phyloP scores from a whole-genome alignment of 2,797 vertebrate species.

The Sternarchorhynchus goeldii region DNA sequence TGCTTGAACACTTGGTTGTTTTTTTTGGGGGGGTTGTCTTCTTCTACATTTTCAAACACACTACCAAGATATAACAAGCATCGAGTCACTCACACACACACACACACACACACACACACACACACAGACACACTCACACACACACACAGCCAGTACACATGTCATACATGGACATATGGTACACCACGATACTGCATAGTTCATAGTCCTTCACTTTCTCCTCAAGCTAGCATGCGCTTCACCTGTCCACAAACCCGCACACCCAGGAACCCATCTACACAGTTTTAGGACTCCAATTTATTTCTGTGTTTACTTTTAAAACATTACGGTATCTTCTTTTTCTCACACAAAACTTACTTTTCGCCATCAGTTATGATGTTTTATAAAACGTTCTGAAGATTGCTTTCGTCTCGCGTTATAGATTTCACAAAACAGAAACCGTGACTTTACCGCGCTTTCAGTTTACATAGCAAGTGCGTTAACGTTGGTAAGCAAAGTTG shows the following conservation, averaged over 20 bases:
- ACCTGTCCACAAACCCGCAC: neutral
- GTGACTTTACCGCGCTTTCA: too few relatives aligned
- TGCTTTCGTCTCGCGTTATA: too few relatives aligned
- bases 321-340: neutral
- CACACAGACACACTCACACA: conserved; percentile 34
- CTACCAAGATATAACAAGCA: conserved; percentile 35
- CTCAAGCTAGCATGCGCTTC: neutral
- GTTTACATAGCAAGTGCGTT: too few relatives aligned
- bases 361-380: neutral
- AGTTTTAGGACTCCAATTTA: too few relatives aligned
- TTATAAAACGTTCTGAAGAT: neutral
- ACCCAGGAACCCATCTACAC: too few relatives aligned
- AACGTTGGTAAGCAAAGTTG: too few relatives aligned
- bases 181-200: neutral
- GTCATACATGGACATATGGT: neutral
- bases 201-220: conserved; percentile 13
- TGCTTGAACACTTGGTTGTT: too few relatives aligned
- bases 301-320: too few relatives aligned
- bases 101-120: conserved; percentile 30
- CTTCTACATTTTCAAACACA: conserved; percentile 60
- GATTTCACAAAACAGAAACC: too few relatives aligned
- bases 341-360: neutral
- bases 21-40: too few relatives aligned
- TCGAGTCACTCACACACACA: conserved; percentile 30
- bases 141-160: neutral